Evolutionary conservation across 2,888 invertebrate species (phyloP), one percentile per base, ranked within the genome.

Genomic region (Cataglyphis livida): DNA sequence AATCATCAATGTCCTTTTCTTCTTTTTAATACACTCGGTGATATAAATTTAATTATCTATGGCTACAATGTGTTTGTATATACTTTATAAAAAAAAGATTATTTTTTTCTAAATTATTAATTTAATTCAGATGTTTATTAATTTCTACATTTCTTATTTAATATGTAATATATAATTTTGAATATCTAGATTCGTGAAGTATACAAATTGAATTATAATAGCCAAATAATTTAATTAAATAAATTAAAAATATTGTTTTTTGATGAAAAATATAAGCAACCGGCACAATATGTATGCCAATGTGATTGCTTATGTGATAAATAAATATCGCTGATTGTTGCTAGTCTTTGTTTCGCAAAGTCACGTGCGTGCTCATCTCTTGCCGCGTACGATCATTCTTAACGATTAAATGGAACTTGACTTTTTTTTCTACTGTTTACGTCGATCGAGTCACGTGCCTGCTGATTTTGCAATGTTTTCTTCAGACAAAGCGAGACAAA

Each of bases 391-490:
- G 48, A 74, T 66, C 61, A 66, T 48, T 48, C 15, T 44, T 25
- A 9, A 66, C 61, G 76, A 51, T 75, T 57, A 54, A 61, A 48
- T 59, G 32, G 4, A 54, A 54, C 66, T 38, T 68, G 12, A 74
- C 54, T 62, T 70, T 71, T 81, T 21, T 64, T 83, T 28, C 61
- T 44, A 61, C 41, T 66, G 41, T 84, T 82, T 62, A 64, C 28
- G 61, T 48, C 48, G 85, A 83, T 84, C 78, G 59, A 38, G 54
- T 84, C 84, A 84, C 83, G 73, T 82, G 89, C n/a, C 25, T 74
- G 90, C 85, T 90, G 89, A 85, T 79, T 76, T 78, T 64, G 83
- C 81, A 59, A 51, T 41, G 76, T 85, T 89, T 89, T 85, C 76
- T 81, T 81, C 28, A 51, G 76, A 89, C 89, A 88, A 89, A 87